A percentile compares a stretch with the other conserved stretches of the same genome.
Evolutionary conservation across 2,113 vertebrate genomes (phyloP).

Genomic region (Lophura nycthemera): DNA sequence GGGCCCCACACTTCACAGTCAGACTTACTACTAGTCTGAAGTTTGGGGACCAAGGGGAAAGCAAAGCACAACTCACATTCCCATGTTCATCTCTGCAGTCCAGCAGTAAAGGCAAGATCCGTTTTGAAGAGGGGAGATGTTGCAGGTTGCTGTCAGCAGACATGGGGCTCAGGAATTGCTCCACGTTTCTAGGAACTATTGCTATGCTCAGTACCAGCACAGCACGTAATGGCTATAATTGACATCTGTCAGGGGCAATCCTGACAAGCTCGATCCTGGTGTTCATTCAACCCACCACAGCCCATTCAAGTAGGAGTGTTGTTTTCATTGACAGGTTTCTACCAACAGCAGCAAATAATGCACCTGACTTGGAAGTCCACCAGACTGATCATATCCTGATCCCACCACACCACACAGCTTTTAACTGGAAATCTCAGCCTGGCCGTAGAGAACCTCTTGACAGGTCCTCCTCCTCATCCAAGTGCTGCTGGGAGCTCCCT

Average conservation of each 20-base stretch:
- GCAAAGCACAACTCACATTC: background rate
- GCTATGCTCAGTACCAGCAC: rapidly evolving
- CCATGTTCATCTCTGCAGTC: rapidly evolving
- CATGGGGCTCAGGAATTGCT: background rate
- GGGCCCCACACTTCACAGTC: background rate
- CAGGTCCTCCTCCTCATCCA: background rate
- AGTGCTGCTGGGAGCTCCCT: background rate
- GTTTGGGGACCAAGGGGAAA: background rate
- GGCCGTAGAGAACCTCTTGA: background rate
- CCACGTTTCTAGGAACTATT: background rate
- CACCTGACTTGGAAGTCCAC: background rate
- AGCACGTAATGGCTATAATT: rapidly evolving
- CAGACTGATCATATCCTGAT: background rate
- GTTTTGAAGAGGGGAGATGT: background rate
- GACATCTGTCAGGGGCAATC: rapidly evolving
- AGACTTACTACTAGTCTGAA: background rate
- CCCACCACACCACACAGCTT: background rate
- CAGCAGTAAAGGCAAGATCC: background rate
- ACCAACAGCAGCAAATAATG: background rate
- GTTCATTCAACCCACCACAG: background rate
- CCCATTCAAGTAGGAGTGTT: background rate
- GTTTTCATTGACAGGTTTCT: background rate
- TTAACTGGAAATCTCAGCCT: background rate
- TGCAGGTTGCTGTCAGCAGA: rapidly evolving
- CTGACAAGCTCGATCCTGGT: background rate